These are phyloP conservation scores for Pissodes strobi DNA, from an alignment of 1,140 invertebrate genomes.

Conservation along the genomic window DNA sequence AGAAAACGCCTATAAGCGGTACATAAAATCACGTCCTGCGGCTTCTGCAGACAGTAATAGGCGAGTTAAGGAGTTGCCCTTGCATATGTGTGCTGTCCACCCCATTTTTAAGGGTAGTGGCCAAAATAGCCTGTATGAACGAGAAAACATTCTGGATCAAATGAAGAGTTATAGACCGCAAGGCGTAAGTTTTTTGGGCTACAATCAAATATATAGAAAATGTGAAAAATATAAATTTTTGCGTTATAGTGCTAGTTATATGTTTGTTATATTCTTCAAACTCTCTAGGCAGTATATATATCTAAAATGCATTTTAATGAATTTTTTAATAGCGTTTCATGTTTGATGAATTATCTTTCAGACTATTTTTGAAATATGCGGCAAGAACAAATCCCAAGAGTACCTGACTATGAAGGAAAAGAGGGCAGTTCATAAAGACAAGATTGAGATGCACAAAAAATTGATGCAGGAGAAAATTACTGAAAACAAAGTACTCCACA, in stretches of 20 bases:
- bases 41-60: conserved; percentile 89
- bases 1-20: conserved; percentile 89
- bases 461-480: conserved; percentile 56
- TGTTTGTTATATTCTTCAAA: no score
- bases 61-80: conserved; percentile 72
- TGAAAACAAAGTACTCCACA: conserved; percentile 43
- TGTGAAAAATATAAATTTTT: no score
- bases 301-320: no score
- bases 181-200: conserved; percentile 66
- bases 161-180: conserved; percentile 85
- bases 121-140: conserved; percentile 46
- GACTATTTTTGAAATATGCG: conserved; percentile 94
- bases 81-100: conserved; percentile 62
- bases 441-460: conserved; percentile 59
- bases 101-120: conserved; percentile 59
- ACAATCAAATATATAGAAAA: no score
- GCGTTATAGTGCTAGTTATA: no score
- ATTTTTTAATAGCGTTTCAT: background rate
- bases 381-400: conserved; percentile 75
- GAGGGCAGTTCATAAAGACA: conserved; percentile 66
- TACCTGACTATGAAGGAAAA: conserved; percentile 76
- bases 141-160: conserved; percentile 67
- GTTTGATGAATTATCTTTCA: conserved; percentile 57
- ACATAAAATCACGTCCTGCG: conserved; percentile 80
- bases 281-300: no score